Evolutionary conservation across 2,797 vertebrate species (phyloP).

Genomic region (Lacerta bilineata): DNA sequence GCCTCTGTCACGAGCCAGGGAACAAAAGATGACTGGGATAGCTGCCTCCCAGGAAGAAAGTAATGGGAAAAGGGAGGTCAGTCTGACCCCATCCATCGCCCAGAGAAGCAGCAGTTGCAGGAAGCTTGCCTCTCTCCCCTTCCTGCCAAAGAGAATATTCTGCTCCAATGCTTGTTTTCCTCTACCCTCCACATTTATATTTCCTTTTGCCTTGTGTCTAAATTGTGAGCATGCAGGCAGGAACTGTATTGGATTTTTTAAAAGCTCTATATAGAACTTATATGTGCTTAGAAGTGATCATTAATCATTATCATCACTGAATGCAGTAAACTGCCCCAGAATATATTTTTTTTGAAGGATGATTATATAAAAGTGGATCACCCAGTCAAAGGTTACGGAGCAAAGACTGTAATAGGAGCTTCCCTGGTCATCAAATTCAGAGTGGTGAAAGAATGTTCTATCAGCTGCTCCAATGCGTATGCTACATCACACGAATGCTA

Average conservation of each 20-base stretch:
- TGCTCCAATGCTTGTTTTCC: neutral
- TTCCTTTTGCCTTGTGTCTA: neutral
- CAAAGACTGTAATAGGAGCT: neutral
- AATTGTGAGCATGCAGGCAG: neutral
- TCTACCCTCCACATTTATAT: neutral
- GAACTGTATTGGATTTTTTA: neutral
- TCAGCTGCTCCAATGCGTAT: neutral
- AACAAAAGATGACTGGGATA: neutral
- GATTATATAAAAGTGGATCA: neutral
- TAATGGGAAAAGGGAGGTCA: neutral
- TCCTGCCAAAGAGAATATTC: too few relatives aligned
- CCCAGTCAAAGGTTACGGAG: neutral
- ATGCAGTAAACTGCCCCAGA: neutral
- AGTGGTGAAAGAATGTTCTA: slow-evolving; percentile 22
- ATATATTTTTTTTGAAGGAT: neutral
- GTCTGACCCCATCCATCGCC: too few relatives aligned
- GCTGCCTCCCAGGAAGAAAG: neutral
- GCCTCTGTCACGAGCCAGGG: neutral
- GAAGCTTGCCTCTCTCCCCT: too few relatives aligned
- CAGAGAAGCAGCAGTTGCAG: neutral
- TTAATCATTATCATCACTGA: too few relatives aligned
- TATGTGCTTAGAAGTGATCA: neutral
- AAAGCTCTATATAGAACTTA: neutral
- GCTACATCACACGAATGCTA: slow-evolving; percentile 9
- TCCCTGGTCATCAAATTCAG: neutral